Evolutionary conservation across 2,797 vertebrate genomes (phyloP).

Genomic region (Squalus acanthias): DNA sequence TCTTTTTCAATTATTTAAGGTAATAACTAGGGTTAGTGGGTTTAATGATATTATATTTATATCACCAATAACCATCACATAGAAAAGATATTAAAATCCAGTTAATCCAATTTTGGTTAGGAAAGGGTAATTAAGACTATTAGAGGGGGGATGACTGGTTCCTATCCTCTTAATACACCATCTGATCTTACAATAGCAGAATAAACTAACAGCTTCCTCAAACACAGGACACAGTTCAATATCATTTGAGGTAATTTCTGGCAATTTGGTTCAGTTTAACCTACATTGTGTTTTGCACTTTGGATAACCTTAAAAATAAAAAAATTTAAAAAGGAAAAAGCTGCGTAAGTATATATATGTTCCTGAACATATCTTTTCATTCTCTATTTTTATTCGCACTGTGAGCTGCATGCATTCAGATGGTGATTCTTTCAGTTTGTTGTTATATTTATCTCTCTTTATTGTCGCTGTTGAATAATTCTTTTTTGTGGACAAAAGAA

Average conservation of each 20-base stretch:
- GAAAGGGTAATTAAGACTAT: conserved; percentile 32
- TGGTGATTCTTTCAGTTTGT: not conserved
- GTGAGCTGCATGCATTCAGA: not conserved
- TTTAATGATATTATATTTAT: conserved; percentile 39
- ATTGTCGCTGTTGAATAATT: not conserved
- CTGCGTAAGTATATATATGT: not conserved
- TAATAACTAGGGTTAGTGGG: conserved; percentile 36
- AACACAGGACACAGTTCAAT: not conserved
- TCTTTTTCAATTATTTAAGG: conserved; percentile 38
- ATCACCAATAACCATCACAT: conserved; percentile 38
- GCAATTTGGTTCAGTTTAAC: not conserved
- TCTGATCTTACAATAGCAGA: conserved; percentile 3
- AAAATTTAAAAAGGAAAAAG: not conserved
- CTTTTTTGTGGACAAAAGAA: not conserved
- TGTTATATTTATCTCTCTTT: not conserved
- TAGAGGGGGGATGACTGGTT: not conserved
- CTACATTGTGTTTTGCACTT: not conserved
- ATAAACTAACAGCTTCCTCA: not conserved
- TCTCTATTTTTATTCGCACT: not conserved
- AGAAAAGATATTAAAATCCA: conserved; percentile 37
- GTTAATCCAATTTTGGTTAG: conserved; percentile 37
- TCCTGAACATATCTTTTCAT: not conserved
- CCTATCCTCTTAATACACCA: not conserved
- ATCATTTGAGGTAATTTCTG: conserved; percentile 1
- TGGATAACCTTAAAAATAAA: not conserved